A percentile compares a stretch with the other conserved stretches of the same genome.
Conservation (phyloP, 2,797 vertebrate genomes). For the Neomorphus geoffroyi region DNA sequence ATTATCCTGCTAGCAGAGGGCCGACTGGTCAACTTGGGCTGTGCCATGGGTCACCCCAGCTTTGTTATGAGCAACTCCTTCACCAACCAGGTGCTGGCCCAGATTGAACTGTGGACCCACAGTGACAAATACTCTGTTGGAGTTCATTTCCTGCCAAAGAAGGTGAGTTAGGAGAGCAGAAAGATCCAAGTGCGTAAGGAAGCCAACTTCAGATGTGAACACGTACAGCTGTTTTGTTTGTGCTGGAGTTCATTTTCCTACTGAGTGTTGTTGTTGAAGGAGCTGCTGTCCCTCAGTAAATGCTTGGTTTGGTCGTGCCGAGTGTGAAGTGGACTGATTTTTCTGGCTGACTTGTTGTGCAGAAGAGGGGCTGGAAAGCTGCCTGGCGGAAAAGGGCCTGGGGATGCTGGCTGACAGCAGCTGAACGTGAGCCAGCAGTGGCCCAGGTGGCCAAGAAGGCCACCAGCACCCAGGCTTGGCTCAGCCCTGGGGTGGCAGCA, state of each 20-base stretch:
- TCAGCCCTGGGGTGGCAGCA: no score
- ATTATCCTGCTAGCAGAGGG: conserved; percentile 94
- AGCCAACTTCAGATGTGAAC: rapidly evolving
- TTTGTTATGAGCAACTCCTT: conserved; percentile 99
- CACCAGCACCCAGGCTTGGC: no score
- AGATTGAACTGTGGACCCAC: conserved; percentile 96
- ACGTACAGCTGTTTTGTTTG: rapidly evolving
- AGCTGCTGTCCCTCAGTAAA: background rate
- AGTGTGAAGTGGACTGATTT: background rate
- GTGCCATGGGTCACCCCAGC: conserved; percentile 97
- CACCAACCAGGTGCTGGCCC: conserved; percentile 97
- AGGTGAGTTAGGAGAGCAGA: conserved; percentile 78
- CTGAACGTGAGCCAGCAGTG: no score
- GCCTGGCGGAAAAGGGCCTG: no score
- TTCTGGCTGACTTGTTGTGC: background rate
- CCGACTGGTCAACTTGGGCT: conserved; percentile 93
- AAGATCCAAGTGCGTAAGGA: background rate
- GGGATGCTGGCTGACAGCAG: no score
- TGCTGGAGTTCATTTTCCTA: background rate
- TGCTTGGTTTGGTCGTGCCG: background rate
- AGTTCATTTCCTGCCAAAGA: conserved; percentile 97
- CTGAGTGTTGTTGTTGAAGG: background rate
- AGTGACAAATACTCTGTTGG: conserved; percentile 89
- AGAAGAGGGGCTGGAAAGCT: background rate
- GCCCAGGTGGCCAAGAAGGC: no score